A percentile compares a stretch with the other conserved stretches of the same genome.
Conservation (phyloP, 2,797 vertebrate species). For the Poeciliopsis presidionis region DNA sequence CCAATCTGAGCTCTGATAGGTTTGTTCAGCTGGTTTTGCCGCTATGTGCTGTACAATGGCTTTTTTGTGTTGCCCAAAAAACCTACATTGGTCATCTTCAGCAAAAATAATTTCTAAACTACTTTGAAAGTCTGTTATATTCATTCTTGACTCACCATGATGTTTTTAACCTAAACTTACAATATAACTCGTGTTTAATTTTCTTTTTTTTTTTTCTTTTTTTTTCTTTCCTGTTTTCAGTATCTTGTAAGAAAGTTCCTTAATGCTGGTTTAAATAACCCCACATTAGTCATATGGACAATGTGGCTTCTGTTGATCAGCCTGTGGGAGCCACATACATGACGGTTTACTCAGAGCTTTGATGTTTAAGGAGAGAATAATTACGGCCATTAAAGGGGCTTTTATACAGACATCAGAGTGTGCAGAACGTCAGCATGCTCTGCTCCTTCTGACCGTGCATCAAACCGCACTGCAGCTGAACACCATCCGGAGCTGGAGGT, state of each 20-base stretch:
- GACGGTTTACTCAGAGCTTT: background rate
- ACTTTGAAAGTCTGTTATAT: background rate
- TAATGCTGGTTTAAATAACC: background rate
- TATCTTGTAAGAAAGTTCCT: background rate
- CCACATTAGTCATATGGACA: background rate
- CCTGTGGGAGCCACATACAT: background rate
- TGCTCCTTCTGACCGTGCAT: background rate
- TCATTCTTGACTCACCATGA: background rate
- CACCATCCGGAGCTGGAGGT: too few species aligned
- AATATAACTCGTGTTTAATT: background rate
- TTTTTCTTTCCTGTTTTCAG: background rate
- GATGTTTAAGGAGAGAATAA: conserved; percentile 5
- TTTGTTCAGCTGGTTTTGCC: too few species aligned
- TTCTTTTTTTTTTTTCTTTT: background rate
- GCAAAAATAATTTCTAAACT: background rate
- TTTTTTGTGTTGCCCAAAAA: background rate
- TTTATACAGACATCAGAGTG: conserved; percentile 4
- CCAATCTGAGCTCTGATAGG: too few species aligned
- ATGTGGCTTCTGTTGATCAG: background rate
- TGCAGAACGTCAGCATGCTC: background rate
- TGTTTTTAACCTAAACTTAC: background rate
- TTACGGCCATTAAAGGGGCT: background rate
- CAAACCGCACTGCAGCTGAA: background rate
- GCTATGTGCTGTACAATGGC: too few species aligned
- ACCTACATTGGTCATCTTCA: background rate